Evolutionary conservation across 2,797 vertebrate species (phyloP), one percentile per base, ranked within the genome.

Genomic region (Simalia tracyae): DNA sequence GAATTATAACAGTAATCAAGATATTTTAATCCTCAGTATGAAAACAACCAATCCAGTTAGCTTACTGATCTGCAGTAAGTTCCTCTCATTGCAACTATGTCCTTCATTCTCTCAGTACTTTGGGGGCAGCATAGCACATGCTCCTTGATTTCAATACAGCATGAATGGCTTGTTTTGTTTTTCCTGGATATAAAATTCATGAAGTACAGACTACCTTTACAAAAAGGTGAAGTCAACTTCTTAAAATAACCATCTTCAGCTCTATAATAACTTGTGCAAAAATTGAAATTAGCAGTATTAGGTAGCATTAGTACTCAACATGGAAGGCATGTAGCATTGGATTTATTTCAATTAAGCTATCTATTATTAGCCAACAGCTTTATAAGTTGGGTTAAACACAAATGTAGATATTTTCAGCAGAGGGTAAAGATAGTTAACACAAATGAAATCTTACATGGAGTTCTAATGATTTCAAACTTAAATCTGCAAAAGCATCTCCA

Each of bases 401-500:
- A 28, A 28, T 90, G 10, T 57, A 63, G 57, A 36, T 50, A 88
- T 84, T 90, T 57, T 28, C 12, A 66, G n/a, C 31, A 66, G 50
- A 66, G 11, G 4, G 42, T 72, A 12, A 60, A 4, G n/a, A 63
- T 90, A 26, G 81, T 94, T 81, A 95, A 95, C 91, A 92, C 90
- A 92, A 89, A 91, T 95, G 66, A 95, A 84, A 94, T 97, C 99
- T 99, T 98, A 99, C 99, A 84, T 99, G 99, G 94, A 99, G 98
- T 94, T 99, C 99, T 91, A 98, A 98, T 42, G 99, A 99, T 97
- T 99, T 99, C 96, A 99, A 98, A 97, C 99, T 99, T 96, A 99
- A 98, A 97, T 99, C 99, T 36, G 99, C 98, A 94, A 99, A 99
- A 8, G 98, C 98, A 81, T 99, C 99, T 91, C 99, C 99, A 94